These are phyloP conservation scores for Cochlearius cochlearius DNA, from an alignment of 2,113 vertebrate species.

Conservation along the genomic window DNA sequence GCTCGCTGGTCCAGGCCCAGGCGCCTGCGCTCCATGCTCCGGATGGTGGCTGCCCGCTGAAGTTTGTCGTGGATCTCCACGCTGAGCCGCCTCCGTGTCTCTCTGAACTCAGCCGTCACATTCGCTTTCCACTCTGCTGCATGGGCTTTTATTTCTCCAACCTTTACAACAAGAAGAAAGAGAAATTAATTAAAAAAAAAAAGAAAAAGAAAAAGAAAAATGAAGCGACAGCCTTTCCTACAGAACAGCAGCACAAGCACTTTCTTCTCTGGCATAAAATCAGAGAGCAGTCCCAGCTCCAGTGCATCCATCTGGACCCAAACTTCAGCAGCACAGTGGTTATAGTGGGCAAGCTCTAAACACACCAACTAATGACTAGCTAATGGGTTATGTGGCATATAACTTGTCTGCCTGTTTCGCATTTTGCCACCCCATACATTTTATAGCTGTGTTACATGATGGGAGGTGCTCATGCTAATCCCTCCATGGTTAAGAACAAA, in stretches of 20 bases:
- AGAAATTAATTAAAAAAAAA: background rate
- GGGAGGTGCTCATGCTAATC: background rate
- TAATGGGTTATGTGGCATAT: background rate
- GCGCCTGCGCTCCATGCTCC: slow-evolving; percentile 95
- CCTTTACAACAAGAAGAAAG: slow-evolving; percentile 68
- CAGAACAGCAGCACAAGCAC: background rate
- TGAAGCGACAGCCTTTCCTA: background rate
- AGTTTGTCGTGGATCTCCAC: slow-evolving; percentile 97
- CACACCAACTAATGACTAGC: background rate
- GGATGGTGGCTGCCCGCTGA: slow-evolving; percentile 93
- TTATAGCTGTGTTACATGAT: background rate
- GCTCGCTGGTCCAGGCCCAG: slow-evolving; percentile 94
- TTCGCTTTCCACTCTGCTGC: slow-evolving; percentile 98
- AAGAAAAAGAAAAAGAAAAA: background rate
- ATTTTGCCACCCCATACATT: background rate
- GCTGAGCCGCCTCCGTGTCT: slow-evolving; percentile 90
- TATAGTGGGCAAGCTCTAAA: background rate
- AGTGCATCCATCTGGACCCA: background rate
- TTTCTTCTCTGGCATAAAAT: background rate
- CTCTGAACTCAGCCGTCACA: slow-evolving; percentile 91
- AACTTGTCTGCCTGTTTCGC: background rate
- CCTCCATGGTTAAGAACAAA: background rate
- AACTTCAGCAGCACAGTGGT: background rate
- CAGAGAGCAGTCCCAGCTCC: background rate
- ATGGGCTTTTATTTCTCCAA: slow-evolving; percentile 94